These are phyloP conservation scores for Microcaecilia unicolor DNA, from an alignment of 2,797 vertebrate genomes.

Conservation along the genomic window DNA sequence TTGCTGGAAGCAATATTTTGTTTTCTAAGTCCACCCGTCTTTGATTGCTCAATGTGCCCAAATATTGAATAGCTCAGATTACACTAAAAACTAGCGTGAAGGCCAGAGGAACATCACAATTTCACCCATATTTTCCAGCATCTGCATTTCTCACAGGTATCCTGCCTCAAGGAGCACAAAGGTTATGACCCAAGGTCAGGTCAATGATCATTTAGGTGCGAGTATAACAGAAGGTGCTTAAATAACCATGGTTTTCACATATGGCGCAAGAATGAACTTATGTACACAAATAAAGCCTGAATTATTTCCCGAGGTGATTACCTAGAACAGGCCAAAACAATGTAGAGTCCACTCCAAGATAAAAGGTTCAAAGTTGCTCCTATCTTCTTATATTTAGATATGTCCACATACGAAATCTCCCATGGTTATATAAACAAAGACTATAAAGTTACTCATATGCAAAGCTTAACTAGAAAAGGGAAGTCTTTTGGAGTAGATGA, in stretches of 20 bases:
- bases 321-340: constrained; percentile 5
- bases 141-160: constrained; percentile 56
- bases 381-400: too few relatives aligned
- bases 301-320: constrained; percentile 15
- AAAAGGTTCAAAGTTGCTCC: too few relatives aligned
- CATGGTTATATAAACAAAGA: too few relatives aligned
- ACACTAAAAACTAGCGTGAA: constrained; percentile 37
- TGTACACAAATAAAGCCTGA: not conserved
- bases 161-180: constrained; percentile 39
- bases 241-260: constrained; percentile 31
- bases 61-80: constrained; percentile 45
- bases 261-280: constrained; percentile 24
- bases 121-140: constrained; percentile 48
- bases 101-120: constrained; percentile 42
- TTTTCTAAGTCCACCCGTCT: too few relatives aligned
- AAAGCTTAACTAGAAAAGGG: too few relatives aligned
- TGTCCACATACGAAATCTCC: too few relatives aligned
- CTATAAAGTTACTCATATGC: too few relatives aligned
- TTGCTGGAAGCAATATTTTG: too few relatives aligned
- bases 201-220: constrained; percentile 29
- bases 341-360: too few relatives aligned
- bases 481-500: too few relatives aligned
- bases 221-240: constrained; percentile 46
- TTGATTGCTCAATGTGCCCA: too few relatives aligned
- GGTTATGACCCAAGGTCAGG: constrained; percentile 58